A percentile compares a stretch with the other conserved stretches of the same genome.
Evolutionary conservation across 2,113 vertebrate species (phyloP).

Genomic region (Gnathonemus echidnorhynchus): DNA sequence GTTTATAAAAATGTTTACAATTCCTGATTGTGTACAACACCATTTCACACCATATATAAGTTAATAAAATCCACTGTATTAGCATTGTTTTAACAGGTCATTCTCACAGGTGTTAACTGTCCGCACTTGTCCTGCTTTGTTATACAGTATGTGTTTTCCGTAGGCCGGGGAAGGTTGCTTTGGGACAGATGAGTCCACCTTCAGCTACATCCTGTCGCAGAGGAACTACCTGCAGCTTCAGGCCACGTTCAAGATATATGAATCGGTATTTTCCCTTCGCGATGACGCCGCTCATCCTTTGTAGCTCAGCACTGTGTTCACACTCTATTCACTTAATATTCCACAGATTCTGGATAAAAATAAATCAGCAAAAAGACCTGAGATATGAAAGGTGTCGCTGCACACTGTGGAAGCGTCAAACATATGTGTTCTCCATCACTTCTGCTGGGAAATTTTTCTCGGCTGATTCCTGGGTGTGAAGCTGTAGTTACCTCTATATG

Average conservation of each 20-base stretch:
- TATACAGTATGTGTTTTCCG: background rate
- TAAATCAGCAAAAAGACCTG: background rate
- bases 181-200: conserved; percentile 67
- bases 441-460: background rate
- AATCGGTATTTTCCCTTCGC: conserved; percentile 47
- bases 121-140: background rate
- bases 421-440: background rate
- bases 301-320: background rate
- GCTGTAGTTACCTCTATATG: background rate
- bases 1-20: background rate
- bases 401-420: background rate
- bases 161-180: conserved; percentile 63
- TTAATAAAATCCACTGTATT: background rate
- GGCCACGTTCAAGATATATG: conserved; percentile 64
- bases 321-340: background rate
- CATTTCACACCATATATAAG: background rate
- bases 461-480: background rate
- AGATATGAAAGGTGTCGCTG: background rate
- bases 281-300: background rate
- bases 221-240: conserved; percentile 70
- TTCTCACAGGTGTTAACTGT: background rate
- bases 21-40: background rate
- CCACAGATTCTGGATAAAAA: background rate
- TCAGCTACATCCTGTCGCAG: conserved; percentile 58
- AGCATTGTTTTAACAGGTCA: background rate